Base-by-base conservation (phyloP, 2,113 vertebrate species). In the Tichodroma muraria region DNA sequence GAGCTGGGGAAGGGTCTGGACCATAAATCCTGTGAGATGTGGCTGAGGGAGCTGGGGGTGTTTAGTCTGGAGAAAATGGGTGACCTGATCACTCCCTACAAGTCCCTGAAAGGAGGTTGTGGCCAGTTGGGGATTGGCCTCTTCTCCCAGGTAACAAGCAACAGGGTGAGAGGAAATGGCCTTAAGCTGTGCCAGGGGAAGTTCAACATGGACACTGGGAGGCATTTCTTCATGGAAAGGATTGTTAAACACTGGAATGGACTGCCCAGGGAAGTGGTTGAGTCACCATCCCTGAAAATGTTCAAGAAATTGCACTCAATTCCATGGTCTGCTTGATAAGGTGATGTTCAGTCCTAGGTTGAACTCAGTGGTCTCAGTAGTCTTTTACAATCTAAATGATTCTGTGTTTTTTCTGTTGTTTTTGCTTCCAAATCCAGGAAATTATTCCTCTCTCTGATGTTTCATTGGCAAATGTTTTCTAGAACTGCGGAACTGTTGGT, bases 81-180 rank as follows among this genome's bases (percentile, higher is more conserved):
- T 8, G n/a, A 60, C 24, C 28, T 53, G n/a, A 35, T 75, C 16
- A 10, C 30, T 25, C 15, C 38, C 24, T n/a, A 25, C 11, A 60
- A 68, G 13, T 11, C 7, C 9, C 16, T 60, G 86, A 35, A 53
- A 89, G 45, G 61, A 75, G 21, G 19, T 3, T 53, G 61, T 60
- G 56, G 38, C 16, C 38, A 53, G 11, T 3, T 60, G 45, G 10
- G 13, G 8, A 14, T 53, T 1, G 1, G 28, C 28, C n/a, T 75
- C n/a, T 30, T 68, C 24, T 47, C 16, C 20, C 33, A 45, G 16
- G 20, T 30, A 81, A 53, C 13, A 60, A 75, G 30, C 11, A 52
- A 30, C 4, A 25, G 20, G 30, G 25, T 0, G 0, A 82, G 30
- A 60, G 11, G 14, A 53, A 75, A 60, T 25, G 8, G 20, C 24